phyloP scores from a whole-genome alignment of 2,797 vertebrate genomes.

The Xiphophorus birchmanni region DNA sequence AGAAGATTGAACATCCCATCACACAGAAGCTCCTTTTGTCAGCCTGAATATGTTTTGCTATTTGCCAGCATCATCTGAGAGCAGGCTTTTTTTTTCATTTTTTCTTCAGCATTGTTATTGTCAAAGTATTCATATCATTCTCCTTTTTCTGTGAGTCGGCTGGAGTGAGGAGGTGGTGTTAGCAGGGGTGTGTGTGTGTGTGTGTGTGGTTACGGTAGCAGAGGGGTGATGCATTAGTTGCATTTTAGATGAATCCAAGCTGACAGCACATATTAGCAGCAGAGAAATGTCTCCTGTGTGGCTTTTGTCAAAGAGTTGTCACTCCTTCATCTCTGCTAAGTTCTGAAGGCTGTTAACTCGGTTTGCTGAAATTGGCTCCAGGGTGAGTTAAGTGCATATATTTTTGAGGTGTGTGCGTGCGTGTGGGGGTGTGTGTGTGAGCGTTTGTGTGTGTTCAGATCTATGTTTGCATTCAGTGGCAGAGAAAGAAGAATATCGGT shows the following conservation, averaged over 20 bases:
- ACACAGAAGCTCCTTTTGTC: slow-evolving; percentile 88
- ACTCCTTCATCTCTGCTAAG: slow-evolving; percentile 90
- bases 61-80: slow-evolving; percentile 90
- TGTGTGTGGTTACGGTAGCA: slow-evolving; percentile 38
- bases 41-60: slow-evolving; percentile 95
- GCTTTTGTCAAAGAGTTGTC: slow-evolving; percentile 95
- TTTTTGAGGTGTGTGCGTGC: slow-evolving; percentile 12
- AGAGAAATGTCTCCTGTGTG: slow-evolving; percentile 89
- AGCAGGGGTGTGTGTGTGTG: not conserved
- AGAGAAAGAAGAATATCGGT: slow-evolving; percentile 15
- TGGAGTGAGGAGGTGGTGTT: slow-evolving; percentile 21
- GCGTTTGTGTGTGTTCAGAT: not conserved
- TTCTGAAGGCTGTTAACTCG: slow-evolving; percentile 91
- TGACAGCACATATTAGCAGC: slow-evolving; percentile 87
- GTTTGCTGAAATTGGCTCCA: slow-evolving; percentile 88
- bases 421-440: slow-evolving; percentile 6
- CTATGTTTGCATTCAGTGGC: slow-evolving; percentile 7
- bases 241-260: slow-evolving; percentile 91
- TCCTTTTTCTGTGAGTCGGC: slow-evolving; percentile 53
- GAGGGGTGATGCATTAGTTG: slow-evolving; percentile 90
- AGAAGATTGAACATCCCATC: slow-evolving; percentile 66
- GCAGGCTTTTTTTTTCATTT: slow-evolving; percentile 35
- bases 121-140: slow-evolving; percentile 84
- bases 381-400: slow-evolving; percentile 51
- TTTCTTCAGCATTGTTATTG: slow-evolving; percentile 85